Percentiles rank a stretch among this genome's conserved stretches.
Evolutionary conservation across 1,140 invertebrate genomes (phyloP).

Genomic region (Choristoneura fumiferana): DNA sequence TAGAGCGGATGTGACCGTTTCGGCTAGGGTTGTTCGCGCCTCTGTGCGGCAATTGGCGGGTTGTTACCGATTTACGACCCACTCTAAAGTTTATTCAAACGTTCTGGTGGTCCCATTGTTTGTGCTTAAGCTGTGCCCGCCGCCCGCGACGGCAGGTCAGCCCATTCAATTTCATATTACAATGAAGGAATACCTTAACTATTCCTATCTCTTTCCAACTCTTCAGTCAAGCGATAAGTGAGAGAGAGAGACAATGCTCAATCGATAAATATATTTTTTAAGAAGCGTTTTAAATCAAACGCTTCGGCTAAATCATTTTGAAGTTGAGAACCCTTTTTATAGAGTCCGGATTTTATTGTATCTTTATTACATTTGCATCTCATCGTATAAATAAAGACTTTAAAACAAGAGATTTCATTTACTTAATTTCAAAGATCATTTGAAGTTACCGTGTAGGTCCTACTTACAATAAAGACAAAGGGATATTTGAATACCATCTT

Average conservation of each 20-base stretch:
- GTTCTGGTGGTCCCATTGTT: slow-evolving; percentile 75
- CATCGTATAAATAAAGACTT: slow-evolving; percentile 27
- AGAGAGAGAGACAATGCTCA: background rate
- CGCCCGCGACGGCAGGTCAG: slow-evolving; percentile 30
- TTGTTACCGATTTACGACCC: slow-evolving; percentile 73
- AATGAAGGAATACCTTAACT: background rate
- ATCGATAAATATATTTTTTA: background rate
- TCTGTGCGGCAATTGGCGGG: slow-evolving; percentile 73
- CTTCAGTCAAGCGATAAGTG: background rate
- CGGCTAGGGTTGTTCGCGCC: slow-evolving; percentile 64
- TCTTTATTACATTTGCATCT: slow-evolving; percentile 64
- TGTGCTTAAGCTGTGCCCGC: slow-evolving; percentile 55
- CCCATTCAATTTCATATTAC: slow-evolving; percentile 3
- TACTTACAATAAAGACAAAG: too few species aligned
- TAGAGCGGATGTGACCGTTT: slow-evolving; percentile 66
- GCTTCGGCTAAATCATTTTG: too few species aligned
- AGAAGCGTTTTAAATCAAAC: background rate
- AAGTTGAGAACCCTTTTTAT: slow-evolving; percentile 45
- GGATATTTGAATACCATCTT: too few species aligned
- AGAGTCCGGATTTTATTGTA: slow-evolving; percentile 58
- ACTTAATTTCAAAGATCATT: too few species aligned
- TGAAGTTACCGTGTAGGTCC: too few species aligned
- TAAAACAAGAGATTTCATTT: slow-evolving; percentile 24
- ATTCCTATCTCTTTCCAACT: background rate
- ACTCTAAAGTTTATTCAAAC: slow-evolving; percentile 70